Evolutionary conservation across 2,113 vertebrate species (phyloP), one percentile per base, ranked within the genome.

Genomic region (Athene cunicularia): DNA sequence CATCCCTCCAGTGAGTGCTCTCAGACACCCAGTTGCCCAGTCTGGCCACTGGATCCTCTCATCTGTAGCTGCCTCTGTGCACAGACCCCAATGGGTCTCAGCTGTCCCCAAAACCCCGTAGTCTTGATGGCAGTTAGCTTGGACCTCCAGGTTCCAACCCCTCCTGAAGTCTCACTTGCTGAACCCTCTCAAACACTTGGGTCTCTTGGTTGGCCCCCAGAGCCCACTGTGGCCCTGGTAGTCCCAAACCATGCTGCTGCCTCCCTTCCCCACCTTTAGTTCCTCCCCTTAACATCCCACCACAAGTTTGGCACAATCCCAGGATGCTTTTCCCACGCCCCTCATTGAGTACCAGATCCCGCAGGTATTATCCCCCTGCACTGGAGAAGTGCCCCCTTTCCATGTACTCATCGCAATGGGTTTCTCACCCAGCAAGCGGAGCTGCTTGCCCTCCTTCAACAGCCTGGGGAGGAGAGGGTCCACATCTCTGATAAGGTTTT

Each of bases 1-100:
- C 24, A 22, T 37, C 64, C 39, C 59, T 13, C 50, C 71, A 11
- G 13, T 18, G 28, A 58, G 26, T 33, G 26, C 39, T 45, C 32
- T n/a, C 8, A 2, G 56, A 27, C 8, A 3, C 12, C 9, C 53
- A 6, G 28, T 2, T n/a, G 10, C 22, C 19, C 16, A 17, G 33
- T 1, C 4, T 6, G 39, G 39, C 24, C 43, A 39, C 6, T 4
- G 39, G 39, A 66, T n/a, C 58, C n/a, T 66, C 64, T 27, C 39
- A 5, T 19, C 62, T 0, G 18, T 2, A 37, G 56, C 35, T 22
- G 60, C 15, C 33, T 52, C 75, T 72, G 45, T 15, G 9, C 1
- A 0, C 8, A 1, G 7, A 0, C 18, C 4, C n/a, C 30, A 10
- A 3, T 0, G 10, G 30, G n/a, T 59, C 68, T 39, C 58, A 8